phyloP scores from a whole-genome alignment of 2,888 invertebrate genomes.

The Microctonus hyperodae region DNA sequence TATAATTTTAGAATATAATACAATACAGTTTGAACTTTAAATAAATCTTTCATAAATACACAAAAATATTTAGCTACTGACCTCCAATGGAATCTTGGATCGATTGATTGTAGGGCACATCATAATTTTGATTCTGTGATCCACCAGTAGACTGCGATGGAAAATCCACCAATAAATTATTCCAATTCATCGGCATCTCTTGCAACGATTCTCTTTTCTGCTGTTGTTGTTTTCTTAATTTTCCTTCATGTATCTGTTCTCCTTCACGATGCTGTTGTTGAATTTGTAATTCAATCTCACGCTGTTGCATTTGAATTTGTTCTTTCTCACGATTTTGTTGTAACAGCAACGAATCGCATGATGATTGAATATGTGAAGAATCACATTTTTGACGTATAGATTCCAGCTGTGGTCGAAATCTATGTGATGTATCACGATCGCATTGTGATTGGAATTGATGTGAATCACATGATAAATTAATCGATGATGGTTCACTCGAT shows the following conservation, averaged over 20 bases:
- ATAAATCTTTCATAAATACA: background rate
- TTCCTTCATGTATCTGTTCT: background rate
- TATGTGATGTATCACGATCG: conserved; percentile 31
- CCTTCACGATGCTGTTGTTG: conserved; percentile 25
- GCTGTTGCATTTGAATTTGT: conserved; percentile 23
- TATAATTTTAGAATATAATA: background rate
- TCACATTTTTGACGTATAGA: conserved; percentile 25
- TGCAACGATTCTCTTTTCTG: conserved; percentile 44
- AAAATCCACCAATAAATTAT: conserved; percentile 52
- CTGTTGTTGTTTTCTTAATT: background rate
- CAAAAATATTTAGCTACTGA: background rate
- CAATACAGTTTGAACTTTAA: background rate
- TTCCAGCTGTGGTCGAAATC: conserved; percentile 31
- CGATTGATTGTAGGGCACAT: background rate
- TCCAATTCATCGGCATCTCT: conserved; percentile 51
- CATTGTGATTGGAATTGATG: conserved; percentile 35
- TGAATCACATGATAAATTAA: conserved; percentile 38
- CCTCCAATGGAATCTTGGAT: background rate
- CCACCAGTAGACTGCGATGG: conserved; percentile 37
- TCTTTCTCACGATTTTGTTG: conserved; percentile 30
- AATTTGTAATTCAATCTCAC: conserved; percentile 28
- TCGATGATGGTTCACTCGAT: conserved; percentile 30
- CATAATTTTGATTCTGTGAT: conserved; percentile 28
- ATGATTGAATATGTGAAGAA: conserved; percentile 17
- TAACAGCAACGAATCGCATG: conserved; percentile 25